Evolutionary conservation across 1,140 invertebrate genomes (phyloP), one percentile per base, ranked within the genome.

Genomic region (Tetramorium parvispinum): DNA sequence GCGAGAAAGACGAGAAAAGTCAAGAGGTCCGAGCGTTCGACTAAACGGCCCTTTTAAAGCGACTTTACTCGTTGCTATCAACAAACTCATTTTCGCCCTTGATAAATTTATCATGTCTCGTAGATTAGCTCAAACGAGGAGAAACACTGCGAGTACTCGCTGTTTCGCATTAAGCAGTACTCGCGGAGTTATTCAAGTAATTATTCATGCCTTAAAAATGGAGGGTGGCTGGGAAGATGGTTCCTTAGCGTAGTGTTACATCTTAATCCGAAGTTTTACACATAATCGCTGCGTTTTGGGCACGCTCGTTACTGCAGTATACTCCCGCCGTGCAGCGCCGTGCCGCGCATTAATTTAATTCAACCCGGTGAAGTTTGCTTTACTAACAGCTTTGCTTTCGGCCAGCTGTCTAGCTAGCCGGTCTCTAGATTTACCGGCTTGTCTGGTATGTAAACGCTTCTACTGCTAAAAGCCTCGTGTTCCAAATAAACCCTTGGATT

Each of bases 301-400:
- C 53, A 37, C 27, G 53, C 53, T 83, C 68, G 79, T 83, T 83
- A 83, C 79, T 73, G 53, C 55, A 83, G 79, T 83, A 61, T n/a
- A 83, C 53, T 83, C 55, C 68, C 40, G 55, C 18, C 76, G 40
- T 40, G 40, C 68, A 73, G 57, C 66, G 53, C 53, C 32, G 46
- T 79, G 40, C 68, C 40, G 66, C 53, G 79, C 79, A 83, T 75
- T 83, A 83, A 83, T 83, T 83, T 83, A 83, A 83, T 83, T 83
- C 79, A 83, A 83, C 53, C 79, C 53, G 68, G 51, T 83, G 79
- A 83, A 83, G 79, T 83, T 83, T 83, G 79, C 79, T 83, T 83
- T 83, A 83, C 79, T 83, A 83, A 83, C 79, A 83, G 79, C 79
- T 83, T 83, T 83, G 79, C 79, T 75, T 83, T 83, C 68, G 79